Conservation (phyloP, 2,888 invertebrate genomes). For the Agriopis leucophaearia region DNA sequence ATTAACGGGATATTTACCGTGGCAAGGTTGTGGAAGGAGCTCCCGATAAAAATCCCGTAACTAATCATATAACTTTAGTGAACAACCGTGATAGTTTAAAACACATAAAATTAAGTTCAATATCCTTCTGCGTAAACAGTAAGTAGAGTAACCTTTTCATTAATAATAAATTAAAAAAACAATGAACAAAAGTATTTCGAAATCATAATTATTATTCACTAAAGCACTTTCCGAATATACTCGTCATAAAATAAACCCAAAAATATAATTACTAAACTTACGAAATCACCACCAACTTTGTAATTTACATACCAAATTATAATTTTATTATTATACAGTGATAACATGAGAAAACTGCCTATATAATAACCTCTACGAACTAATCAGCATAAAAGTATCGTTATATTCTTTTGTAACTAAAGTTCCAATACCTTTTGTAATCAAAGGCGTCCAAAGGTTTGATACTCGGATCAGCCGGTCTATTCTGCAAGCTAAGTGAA, state of each 20-base stretch:
- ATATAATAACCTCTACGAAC: slow-evolving; percentile 1
- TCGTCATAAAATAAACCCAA: no score
- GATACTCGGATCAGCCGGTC: no score
- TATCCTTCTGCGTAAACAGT: no score
- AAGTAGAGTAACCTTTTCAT: no score
- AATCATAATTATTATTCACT: background rate
- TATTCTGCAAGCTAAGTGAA: no score
- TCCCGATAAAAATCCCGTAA: no score
- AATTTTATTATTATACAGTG: slow-evolving; percentile 2
- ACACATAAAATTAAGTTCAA: no score
- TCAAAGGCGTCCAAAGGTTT: no score
- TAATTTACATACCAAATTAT: slow-evolving; percentile 8
- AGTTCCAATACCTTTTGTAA: background rate
- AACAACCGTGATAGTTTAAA: no score
- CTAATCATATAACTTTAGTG: no score
- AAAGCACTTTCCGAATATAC: background rate
- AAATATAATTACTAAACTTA: background rate
- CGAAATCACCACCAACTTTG: background rate
- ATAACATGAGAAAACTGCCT: slow-evolving; percentile 7
- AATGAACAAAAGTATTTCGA: background rate
- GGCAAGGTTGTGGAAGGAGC: no score
- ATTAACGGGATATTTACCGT: no score
- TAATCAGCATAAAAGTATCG: slow-evolving; percentile 11
- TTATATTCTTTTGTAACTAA: slow-evolving; percentile 16
- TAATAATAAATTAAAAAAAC: background rate